Base-by-base conservation (phyloP, 2,113 vertebrate genomes). In the Mugil cephalus region DNA sequence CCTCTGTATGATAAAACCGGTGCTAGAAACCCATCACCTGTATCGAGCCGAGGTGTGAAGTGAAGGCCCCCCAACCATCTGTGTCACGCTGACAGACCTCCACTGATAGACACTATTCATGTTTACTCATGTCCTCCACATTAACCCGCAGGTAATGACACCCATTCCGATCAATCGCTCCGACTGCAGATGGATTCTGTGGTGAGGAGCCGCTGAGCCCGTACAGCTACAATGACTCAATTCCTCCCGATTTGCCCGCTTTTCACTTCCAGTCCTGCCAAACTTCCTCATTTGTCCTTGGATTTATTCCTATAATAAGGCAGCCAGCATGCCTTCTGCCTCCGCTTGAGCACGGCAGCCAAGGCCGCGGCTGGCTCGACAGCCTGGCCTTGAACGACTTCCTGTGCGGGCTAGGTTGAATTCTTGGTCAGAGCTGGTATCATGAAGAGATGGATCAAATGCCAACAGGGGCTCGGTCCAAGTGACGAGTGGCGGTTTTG, bases 231-330 rank as follows among this genome's bases (percentile, higher is more conserved):
- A 79, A 71, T 14, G 0, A 51, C 71, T 67, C 61, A 39, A 19
- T 73, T 55, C 60, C 30, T 76, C 50, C 3, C 64, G 36, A 67
- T 79, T 79, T 8, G 21, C 60, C 70, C 50, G 43, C 74, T 71
- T 78, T 61, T 76, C 65, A 56, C 60, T 69, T 79, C 62, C 66
- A 58, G 8, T 51, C 43, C 59, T 80, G 87, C 87, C 85, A 87
- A 71, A 64, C 53, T 53, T 77, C 36, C 66, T 86, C 76, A 81
- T 87, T 85, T 89, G 85, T 88, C 84, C 87, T 81, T 87, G 82
- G 84, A 83, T 79, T 78, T 82, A 81, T 80, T 85, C 74, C 79
- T 77, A 48, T 64, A 75, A 60, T 52, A 64, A 69, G 24, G 56
- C 59, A 72, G 78, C 74, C 76, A 70, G 69, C 51, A 62, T 58